phyloP scores from a whole-genome alignment of 2,888 invertebrate genomes.

The Orthosia cruda region DNA sequence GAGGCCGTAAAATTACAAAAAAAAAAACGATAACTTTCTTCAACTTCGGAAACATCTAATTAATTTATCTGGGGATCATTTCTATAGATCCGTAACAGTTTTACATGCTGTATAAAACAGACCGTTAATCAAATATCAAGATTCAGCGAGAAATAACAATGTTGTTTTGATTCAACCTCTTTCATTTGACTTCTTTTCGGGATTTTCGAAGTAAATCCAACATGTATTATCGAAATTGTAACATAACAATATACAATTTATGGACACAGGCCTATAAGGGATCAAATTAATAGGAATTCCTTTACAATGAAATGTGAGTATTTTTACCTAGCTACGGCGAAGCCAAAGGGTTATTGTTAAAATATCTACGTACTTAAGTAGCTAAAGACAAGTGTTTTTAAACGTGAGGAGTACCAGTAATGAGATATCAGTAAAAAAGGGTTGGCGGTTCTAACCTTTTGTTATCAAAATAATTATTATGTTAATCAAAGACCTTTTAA shows the following conservation, averaged over 20 bases:
- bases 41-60: too few relatives aligned
- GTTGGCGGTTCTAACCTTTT: conserved; percentile 6
- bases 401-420: conserved; percentile 42
- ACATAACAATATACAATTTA: not conserved
- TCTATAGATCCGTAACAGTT: too few relatives aligned
- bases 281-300: conserved; percentile 6
- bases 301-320: conserved; percentile 3
- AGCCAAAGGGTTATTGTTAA: not conserved
- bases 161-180: too few relatives aligned
- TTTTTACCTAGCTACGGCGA: not conserved
- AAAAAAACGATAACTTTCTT: too few relatives aligned
- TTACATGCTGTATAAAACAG: too few relatives aligned
- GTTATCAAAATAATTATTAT: conserved; percentile 39
- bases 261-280: not conserved
- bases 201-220: not conserved
- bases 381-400: conserved; percentile 39
- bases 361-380: not conserved
- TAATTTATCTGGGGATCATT: too few relatives aligned
- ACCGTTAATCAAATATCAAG: too few relatives aligned
- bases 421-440: conserved; percentile 31
- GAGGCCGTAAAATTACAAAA: too few relatives aligned
- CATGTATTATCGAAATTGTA: not conserved
- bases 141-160: too few relatives aligned
- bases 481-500: conserved; percentile 27
- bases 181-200: not conserved